A percentile compares a stretch with the other conserved stretches of the same genome.
Evolutionary conservation across 2,113 vertebrate genomes (phyloP).

Genomic region (Pelobates fuscus): DNA sequence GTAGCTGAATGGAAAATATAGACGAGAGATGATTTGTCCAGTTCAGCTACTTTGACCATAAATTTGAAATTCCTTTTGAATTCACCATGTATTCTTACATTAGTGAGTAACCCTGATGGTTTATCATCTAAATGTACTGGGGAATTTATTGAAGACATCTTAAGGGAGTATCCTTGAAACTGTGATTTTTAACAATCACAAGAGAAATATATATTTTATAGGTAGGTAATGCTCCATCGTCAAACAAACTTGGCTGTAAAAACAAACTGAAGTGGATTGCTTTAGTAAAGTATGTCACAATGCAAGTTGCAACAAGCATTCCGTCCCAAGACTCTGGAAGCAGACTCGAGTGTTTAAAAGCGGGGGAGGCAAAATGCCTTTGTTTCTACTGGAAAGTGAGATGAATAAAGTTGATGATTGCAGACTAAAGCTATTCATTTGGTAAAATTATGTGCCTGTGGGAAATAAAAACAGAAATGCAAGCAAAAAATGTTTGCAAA

Average conservation of each 20-base stretch:
- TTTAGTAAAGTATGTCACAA: slow-evolving; percentile 33
- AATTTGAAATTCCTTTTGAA: no score
- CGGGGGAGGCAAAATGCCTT: slow-evolving; percentile 52
- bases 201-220: background rate
- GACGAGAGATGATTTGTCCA: no score
- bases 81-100: no score
- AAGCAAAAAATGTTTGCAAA: slow-evolving; percentile 30
- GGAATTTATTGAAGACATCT: no score
- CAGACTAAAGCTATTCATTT: slow-evolving; percentile 58
- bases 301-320: slow-evolving; percentile 42
- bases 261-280: background rate
- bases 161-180: no score
- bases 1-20: no score
- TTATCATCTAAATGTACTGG: no score
- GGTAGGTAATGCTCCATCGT: background rate
- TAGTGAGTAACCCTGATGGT: no score
- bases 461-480: slow-evolving; percentile 36
- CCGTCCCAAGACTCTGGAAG: slow-evolving; percentile 14
- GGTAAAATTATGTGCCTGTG: slow-evolving; percentile 52
- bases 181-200: background rate
- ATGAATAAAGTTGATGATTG: slow-evolving; percentile 51
- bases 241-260: background rate
- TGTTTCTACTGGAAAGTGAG: slow-evolving; percentile 47
- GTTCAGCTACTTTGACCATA: no score
- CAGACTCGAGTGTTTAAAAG: slow-evolving; percentile 39